phyloP scores from a whole-genome alignment of 1,140 invertebrate genomes.

The Danaus melanippus region DNA sequence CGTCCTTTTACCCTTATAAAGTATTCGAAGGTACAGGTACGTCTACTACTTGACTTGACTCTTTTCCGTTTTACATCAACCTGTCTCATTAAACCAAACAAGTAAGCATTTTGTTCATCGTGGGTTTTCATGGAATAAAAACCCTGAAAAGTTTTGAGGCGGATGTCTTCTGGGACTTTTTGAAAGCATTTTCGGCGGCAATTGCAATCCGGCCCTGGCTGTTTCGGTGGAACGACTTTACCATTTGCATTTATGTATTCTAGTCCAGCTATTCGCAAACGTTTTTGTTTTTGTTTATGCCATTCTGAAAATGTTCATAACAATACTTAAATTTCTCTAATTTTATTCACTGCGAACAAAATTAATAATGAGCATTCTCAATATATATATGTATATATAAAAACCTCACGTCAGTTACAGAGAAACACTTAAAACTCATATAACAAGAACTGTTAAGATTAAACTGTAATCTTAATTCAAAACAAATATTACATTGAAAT shows the following conservation, averaged over 20 bases:
- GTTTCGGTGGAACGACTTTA: slow-evolving; percentile 68
- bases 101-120: slow-evolving; percentile 75
- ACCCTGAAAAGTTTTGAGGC: slow-evolving; percentile 71
- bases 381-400: no score
- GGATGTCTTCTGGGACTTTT: slow-evolving; percentile 68
- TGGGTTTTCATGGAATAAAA: slow-evolving; percentile 74
- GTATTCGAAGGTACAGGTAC: slow-evolving; percentile 74
- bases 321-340: neutral
- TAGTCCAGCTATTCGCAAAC: slow-evolving; percentile 70
- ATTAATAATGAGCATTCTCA: neutral
- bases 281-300: slow-evolving; percentile 74
- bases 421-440: no score
- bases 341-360: neutral
- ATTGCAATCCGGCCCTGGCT: slow-evolving; percentile 71
- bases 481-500: slow-evolving; percentile 13
- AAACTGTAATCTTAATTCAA: slow-evolving; percentile 8
- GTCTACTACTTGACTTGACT: slow-evolving; percentile 67
- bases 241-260: slow-evolving; percentile 74
- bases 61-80: slow-evolving; percentile 73
- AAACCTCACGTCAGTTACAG: no score
- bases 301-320: slow-evolving; percentile 63
- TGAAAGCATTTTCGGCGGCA: slow-evolving; percentile 71
- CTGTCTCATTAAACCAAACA: slow-evolving; percentile 74
- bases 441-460: no score
- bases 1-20: slow-evolving; percentile 71